Evolutionary conservation across 2,797 vertebrate species (phyloP).

Genomic region (Syncerus caffer): DNA sequence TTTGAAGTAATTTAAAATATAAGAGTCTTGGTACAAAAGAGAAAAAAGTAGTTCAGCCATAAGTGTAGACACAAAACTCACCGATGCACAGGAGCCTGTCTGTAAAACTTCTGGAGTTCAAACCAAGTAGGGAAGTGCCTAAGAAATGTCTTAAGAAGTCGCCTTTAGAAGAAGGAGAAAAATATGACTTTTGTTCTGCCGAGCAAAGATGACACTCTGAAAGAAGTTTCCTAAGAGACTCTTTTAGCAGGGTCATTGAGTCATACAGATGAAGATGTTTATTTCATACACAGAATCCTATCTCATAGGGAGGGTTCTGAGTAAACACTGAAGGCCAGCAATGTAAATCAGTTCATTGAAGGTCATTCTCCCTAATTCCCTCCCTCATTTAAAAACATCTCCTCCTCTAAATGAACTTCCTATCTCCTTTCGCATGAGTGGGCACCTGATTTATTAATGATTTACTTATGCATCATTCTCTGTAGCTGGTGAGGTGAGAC

Average conservation of each 20-base stretch:
- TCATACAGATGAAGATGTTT: neutral
- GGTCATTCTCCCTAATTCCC: neutral
- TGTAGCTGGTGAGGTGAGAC: neutral
- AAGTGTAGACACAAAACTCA: neutral
- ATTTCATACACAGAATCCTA: neutral
- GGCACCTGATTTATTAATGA: neutral
- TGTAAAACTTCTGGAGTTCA: neutral
- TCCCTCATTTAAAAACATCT: neutral
- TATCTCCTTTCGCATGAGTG: accelerated
- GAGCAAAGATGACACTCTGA: neutral
- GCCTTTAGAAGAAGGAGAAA: neutral
- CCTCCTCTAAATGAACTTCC: neutral
- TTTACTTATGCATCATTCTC: neutral
- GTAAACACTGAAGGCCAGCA: neutral
- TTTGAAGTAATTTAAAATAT: neutral
- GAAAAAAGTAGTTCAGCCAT: neutral
- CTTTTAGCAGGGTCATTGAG: no score
- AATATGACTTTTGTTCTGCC: accelerated
- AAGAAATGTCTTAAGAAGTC: neutral
- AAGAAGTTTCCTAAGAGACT: neutral
- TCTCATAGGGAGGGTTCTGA: neutral
- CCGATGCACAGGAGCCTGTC: neutral
- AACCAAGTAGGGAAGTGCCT: neutral
- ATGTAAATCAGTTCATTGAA: neutral
- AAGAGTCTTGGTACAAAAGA: neutral